Percentiles rank a stretch among this genome's conserved stretches.
phyloP scores from a whole-genome alignment of 2,888 invertebrate species.

The Drosophila merina region DNA sequence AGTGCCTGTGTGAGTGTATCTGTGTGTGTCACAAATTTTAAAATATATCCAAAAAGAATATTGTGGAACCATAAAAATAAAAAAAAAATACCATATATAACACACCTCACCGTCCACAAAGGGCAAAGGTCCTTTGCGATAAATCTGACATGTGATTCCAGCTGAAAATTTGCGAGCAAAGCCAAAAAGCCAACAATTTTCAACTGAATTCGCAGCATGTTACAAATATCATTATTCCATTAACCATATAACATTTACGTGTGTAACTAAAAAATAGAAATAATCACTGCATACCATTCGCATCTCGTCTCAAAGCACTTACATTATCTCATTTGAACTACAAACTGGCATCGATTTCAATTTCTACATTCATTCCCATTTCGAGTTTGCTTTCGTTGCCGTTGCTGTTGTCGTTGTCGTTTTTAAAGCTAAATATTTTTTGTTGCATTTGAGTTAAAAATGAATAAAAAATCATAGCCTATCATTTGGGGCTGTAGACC shows the following conservation, averaged over 20 bases:
- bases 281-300: slow-evolving; percentile 19
- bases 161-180: slow-evolving; percentile 10
- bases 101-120: slow-evolving; percentile 21
- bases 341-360: not conserved
- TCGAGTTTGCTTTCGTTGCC: slow-evolving; percentile 21
- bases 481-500: slow-evolving; percentile 16
- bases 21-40: slow-evolving; percentile 13
- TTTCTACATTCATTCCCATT: not conserved
- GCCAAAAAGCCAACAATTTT: slow-evolving; percentile 3
- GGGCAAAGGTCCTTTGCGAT: slow-evolving; percentile 24
- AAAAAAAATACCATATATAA: not conserved
- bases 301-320: slow-evolving; percentile 16
- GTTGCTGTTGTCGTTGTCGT: not conserved
- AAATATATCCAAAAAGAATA: slow-evolving; percentile 11
- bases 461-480: slow-evolving; percentile 41
- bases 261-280: slow-evolving; percentile 36
- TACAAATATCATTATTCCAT: slow-evolving; percentile 25
- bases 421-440: slow-evolving; percentile 23
- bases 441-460: slow-evolving; percentile 43
- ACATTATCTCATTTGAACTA: slow-evolving; percentile 15
- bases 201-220: slow-evolving; percentile 23
- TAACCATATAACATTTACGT: slow-evolving; percentile 14
- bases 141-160: slow-evolving; percentile 29
- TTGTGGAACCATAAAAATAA: slow-evolving; percentile 8
- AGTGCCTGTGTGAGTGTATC: slow-evolving; percentile 19